A percentile compares a stretch with the other conserved stretches of the same genome.
Evolutionary conservation across 1,140 invertebrate species (phyloP).

Genomic region (Euwallacea similis): DNA sequence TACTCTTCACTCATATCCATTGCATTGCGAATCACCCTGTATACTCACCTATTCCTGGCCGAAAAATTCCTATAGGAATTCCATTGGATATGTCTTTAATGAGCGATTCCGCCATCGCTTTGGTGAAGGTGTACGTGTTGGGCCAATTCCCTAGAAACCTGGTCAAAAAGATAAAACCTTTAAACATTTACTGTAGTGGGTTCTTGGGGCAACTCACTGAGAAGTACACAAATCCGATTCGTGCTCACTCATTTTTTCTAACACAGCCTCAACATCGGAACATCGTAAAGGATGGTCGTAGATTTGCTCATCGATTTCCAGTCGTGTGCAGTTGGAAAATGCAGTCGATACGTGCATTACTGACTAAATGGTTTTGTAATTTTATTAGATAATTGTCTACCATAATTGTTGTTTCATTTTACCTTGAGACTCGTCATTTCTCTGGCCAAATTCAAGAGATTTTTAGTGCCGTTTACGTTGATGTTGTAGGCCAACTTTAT

Average conservation of each 20-base stretch:
- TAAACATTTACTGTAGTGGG: not conserved
- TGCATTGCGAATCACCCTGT: too few relatives aligned
- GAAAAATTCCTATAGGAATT: slow-evolving; percentile 69
- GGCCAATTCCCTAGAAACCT: slow-evolving; percentile 61
- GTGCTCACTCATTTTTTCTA: slow-evolving; percentile 60
- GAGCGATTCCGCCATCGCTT: slow-evolving; percentile 76
- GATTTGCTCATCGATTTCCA: slow-evolving; percentile 64
- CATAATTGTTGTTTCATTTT: not conserved
- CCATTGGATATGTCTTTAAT: slow-evolving; percentile 59
- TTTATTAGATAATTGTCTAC: not conserved
- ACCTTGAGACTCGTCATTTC: slow-evolving; percentile 66
- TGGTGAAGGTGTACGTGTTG: slow-evolving; percentile 85
- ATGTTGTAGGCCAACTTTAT: slow-evolving; percentile 65
- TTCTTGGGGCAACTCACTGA: slow-evolving; percentile 53
- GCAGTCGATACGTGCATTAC: slow-evolving; percentile 62
- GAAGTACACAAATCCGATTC: slow-evolving; percentile 58
- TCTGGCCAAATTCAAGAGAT: slow-evolving; percentile 62
- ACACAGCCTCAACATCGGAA: slow-evolving; percentile 60
- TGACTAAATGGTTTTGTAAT: slow-evolving; percentile 31
- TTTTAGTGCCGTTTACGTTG: slow-evolving; percentile 64
- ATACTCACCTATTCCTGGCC: slow-evolving; percentile 60
- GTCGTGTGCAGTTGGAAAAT: slow-evolving; percentile 66
- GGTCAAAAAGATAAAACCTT: slow-evolving; percentile 26
- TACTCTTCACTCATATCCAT: not conserved
- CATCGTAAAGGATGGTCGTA: slow-evolving; percentile 69